These are phyloP conservation scores for Pantelozetes paolii DNA, from an alignment of 2,888 invertebrate genomes.

Conservation along the genomic window DNA sequence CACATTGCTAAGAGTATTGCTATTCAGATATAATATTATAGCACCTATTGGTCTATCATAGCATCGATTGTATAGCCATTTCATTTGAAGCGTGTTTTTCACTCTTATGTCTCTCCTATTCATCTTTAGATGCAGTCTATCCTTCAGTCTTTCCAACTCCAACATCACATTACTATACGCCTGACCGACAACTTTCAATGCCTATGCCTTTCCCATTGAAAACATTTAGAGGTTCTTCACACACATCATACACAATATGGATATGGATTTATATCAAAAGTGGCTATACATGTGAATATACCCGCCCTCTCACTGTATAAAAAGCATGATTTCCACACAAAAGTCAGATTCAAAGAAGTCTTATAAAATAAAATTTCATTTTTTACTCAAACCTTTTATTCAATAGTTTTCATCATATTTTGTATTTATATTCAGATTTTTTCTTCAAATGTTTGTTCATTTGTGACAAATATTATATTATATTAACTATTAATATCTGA, in stretches of 20 bases:
- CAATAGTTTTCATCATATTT: no score
- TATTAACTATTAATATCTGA: no score
- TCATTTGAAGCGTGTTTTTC: conserved; percentile 17
- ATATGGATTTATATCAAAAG: conserved; percentile 8
- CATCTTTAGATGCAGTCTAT: conserved; percentile 3
- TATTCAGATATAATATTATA: conserved; percentile 16
- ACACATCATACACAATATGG: neutral
- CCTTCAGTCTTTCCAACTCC: conserved; percentile 1
- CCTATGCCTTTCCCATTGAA: conserved; percentile 8
- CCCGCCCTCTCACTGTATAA: conserved; percentile 20
- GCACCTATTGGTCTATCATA: conserved; percentile 17
- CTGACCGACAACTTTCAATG: conserved; percentile 31
- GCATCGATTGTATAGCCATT: neutral
- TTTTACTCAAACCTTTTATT: neutral
- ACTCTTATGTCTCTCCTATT: neutral
- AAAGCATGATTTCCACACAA: neutral
- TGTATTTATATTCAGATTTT: no score
- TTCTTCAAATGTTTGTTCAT: no score
- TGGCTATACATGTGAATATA: conserved; percentile 18
- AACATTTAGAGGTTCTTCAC: conserved; percentile 1
- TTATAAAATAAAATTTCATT: neutral
- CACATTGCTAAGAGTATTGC: neutral
- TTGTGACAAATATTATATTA: no score
- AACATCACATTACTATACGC: conserved; percentile 31
- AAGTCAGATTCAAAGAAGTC: neutral